Conservation (phyloP, 2,797 vertebrate species). For the Pygocentrus nattereri region DNA sequence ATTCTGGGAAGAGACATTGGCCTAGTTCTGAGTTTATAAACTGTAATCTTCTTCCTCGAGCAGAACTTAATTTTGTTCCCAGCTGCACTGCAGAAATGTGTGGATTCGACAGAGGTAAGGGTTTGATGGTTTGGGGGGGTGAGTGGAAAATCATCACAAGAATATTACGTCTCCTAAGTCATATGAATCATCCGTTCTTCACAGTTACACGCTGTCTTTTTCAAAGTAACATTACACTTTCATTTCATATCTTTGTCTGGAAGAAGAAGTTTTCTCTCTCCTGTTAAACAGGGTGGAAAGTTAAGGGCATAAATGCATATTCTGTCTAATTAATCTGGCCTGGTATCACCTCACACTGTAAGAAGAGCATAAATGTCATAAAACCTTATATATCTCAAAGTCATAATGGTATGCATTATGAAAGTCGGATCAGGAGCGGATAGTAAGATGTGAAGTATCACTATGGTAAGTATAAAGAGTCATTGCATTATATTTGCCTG, state of each 20-base stretch:
- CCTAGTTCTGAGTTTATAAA: neutral
- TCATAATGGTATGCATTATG: slow-evolving; percentile 67
- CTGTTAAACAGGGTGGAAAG: slow-evolving; percentile 43
- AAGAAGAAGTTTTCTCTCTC: slow-evolving; percentile 24
- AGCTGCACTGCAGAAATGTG: neutral
- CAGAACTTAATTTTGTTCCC: neutral
- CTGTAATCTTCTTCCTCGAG: neutral
- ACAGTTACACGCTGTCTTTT: slow-evolving; percentile 41
- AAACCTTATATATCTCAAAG: slow-evolving; percentile 43
- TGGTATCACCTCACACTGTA: slow-evolving; percentile 64
- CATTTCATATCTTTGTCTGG: slow-evolving; percentile 33
- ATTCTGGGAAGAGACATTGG: neutral
- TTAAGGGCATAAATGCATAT: slow-evolving; percentile 32
- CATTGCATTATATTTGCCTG: too few relatives aligned
- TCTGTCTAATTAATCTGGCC: neutral
- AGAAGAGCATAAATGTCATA: slow-evolving; percentile 68
- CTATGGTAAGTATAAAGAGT: too few relatives aligned
- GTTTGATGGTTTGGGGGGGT: neutral
- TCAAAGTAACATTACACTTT: slow-evolving; percentile 31
- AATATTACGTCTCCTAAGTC: slow-evolving; percentile 32
- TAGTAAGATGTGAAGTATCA: neutral
- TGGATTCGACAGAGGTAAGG: neutral
- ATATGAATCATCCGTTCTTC: slow-evolving; percentile 57
- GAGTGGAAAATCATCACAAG: slow-evolving; percentile 14
- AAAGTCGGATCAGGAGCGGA: slow-evolving; percentile 49